Evolutionary conservation across 2,113 vertebrate species (phyloP).

Genomic region (Argyrosomus japonicus): DNA sequence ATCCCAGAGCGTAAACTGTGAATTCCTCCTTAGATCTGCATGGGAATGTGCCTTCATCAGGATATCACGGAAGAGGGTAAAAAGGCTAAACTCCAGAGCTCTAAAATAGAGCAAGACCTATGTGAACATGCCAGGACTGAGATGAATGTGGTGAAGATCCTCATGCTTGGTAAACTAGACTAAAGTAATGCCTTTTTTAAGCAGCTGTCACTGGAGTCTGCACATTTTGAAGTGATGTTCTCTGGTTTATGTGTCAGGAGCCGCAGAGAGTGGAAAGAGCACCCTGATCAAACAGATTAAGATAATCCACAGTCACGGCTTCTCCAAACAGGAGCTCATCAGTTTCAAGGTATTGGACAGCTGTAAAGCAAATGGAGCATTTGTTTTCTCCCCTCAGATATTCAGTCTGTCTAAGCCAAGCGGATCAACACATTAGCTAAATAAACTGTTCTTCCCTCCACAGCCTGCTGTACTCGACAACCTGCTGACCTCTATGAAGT

Average conservation of each 20-base stretch:
- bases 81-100: conserved; percentile 73
- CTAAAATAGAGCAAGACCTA: conserved; percentile 78
- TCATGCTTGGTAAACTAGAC: conserved; percentile 79
- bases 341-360: conserved; percentile 79
- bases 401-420: too few relatives aligned
- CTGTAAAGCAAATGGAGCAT: not conserved
- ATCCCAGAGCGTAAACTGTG: not conserved
- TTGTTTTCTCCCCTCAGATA: not conserved
- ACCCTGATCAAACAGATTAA: conserved; percentile 85
- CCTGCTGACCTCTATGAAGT: conserved; percentile 86
- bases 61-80: conserved; percentile 76
- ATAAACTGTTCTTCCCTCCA: not conserved
- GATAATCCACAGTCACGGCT: conserved; percentile 83
- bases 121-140: conserved; percentile 76
- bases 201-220: not conserved
- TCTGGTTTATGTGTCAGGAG: conserved; percentile 64
- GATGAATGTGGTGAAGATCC: conserved; percentile 77
- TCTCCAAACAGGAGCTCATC: conserved; percentile 80
- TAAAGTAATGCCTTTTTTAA: not conserved
- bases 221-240: not conserved
- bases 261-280: conserved; percentile 84
- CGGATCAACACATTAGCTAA: too few relatives aligned
- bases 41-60: conserved; percentile 72
- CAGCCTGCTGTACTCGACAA: conserved; percentile 85
- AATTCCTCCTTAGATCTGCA: conserved; percentile 63